Conservation (phyloP, 1,140 invertebrate species). For the Caenorhabditis briggsae region DNA sequence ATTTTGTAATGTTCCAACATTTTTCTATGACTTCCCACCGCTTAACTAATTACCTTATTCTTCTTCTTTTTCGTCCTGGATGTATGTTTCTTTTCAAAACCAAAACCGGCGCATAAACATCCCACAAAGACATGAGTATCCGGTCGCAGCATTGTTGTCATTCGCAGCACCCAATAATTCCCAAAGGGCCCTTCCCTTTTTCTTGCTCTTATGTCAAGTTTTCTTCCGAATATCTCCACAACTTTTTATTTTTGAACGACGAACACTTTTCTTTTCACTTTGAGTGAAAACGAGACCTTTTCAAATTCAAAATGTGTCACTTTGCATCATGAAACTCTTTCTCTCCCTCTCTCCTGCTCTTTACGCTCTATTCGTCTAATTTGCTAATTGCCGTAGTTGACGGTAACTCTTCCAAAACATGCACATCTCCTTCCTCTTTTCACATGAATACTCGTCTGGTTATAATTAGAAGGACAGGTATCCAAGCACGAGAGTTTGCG, state of each 20-base stretch:
- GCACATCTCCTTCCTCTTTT: conserved; percentile 30
- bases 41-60: conserved; percentile 20
- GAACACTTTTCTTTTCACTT: conserved; percentile 23
- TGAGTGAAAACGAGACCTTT: conserved; percentile 7
- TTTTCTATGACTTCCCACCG: not conserved
- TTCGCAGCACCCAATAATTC: conserved; percentile 47
- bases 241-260: conserved; percentile 1
- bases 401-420: conserved; percentile 19
- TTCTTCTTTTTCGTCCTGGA: too few relatives aligned
- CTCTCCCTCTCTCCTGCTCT: not conserved
- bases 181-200: conserved; percentile 15
- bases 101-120: conserved; percentile 19
- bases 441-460: conserved; percentile 4
- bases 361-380: conserved; percentile 38
- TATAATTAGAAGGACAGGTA: conserved; percentile 26
- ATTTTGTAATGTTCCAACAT: too few relatives aligned
- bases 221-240: conserved; percentile 14
- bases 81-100: conserved; percentile 20
- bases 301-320: conserved; percentile 11
- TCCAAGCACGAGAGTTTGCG: conserved; percentile 33
- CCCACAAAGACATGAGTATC: conserved; percentile 40
- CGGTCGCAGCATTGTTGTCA: conserved; percentile 25
- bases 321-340: not conserved
- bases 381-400: conserved; percentile 33
- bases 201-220: not conserved